Conservation (phyloP, 2,888 invertebrate species). For the Sinohyriopsis cumingii region DNA sequence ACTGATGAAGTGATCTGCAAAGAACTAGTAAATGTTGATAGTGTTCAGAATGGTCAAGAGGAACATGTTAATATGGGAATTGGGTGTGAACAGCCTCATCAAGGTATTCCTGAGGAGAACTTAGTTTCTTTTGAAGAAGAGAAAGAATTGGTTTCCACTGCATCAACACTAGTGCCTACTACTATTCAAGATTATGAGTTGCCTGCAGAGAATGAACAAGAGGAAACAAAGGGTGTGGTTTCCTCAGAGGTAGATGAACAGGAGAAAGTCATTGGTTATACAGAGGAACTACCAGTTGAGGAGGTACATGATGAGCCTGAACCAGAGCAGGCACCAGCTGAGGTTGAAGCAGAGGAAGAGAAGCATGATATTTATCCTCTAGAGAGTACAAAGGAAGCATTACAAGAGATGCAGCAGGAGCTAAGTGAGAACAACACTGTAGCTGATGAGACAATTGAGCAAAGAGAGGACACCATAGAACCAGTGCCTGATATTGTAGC, state of each 20-base stretch:
- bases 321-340: constrained; percentile 4
- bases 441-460: constrained; percentile 7
- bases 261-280: neutral
- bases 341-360: constrained; percentile 3
- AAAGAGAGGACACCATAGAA: constrained; percentile 7
- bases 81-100: constrained; percentile 11
- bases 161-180: neutral
- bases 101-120: constrained; percentile 33
- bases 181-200: constrained; percentile 20
- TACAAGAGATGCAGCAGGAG: constrained; percentile 6
- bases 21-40: constrained; percentile 14
- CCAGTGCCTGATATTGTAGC: constrained; percentile 7
- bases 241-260: constrained; percentile 20
- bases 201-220: constrained; percentile 23
- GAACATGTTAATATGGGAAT: constrained; percentile 10
- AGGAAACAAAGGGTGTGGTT: constrained; percentile 22
- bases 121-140: constrained; percentile 36
- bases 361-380: neutral
- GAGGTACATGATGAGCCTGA: constrained; percentile 3
- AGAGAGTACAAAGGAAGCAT: constrained; percentile 10
- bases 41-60: constrained; percentile 12
- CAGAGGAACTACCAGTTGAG: constrained; percentile 3
- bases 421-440: neutral
- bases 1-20: constrained; percentile 5
- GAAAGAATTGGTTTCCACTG: constrained; percentile 24